A percentile compares a stretch with the other conserved stretches of the same genome.
Conservation (phyloP, 2,888 invertebrate genomes). For the Abrostola triplasia region DNA sequence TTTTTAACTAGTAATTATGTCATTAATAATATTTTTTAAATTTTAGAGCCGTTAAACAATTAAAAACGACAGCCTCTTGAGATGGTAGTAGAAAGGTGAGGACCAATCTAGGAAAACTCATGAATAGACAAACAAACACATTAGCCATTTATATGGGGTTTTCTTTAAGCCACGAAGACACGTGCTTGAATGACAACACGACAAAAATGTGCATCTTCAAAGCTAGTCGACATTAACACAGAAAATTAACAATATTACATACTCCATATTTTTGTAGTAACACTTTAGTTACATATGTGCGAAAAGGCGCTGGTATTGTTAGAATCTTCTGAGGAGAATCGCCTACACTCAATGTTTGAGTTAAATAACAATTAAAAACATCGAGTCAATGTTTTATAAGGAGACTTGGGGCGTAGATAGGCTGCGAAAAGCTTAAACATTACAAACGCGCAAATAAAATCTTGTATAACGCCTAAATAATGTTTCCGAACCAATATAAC, state of each 20-base stretch:
- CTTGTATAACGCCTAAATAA: too few species aligned
- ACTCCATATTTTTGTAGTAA: too few species aligned
- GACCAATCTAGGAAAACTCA: constrained; percentile 2
- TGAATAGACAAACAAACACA: neutral
- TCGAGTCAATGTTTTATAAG: neutral
- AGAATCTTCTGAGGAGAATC: neutral
- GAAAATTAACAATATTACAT: too few species aligned
- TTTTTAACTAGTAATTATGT: too few species aligned
- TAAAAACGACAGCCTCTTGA: neutral
- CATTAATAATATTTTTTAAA: too few species aligned
- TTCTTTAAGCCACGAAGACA: neutral
- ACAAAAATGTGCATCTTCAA: neutral
- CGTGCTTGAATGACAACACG: constrained; percentile 2
- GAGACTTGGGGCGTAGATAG: neutral
- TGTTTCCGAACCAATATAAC: too few species aligned
- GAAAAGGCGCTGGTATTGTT: too few species aligned
- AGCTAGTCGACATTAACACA: neutral
- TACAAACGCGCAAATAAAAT: too few species aligned
- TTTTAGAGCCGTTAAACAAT: too few species aligned
- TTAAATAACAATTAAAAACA: neutral
- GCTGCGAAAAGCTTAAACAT: too few species aligned
- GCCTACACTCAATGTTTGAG: neutral
- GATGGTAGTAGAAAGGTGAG: neutral
- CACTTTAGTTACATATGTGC: too few species aligned
- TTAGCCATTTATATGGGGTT: neutral